Base-by-base conservation (phyloP, 2,888 invertebrate genomes). In the Luperina nickerlii region DNA sequence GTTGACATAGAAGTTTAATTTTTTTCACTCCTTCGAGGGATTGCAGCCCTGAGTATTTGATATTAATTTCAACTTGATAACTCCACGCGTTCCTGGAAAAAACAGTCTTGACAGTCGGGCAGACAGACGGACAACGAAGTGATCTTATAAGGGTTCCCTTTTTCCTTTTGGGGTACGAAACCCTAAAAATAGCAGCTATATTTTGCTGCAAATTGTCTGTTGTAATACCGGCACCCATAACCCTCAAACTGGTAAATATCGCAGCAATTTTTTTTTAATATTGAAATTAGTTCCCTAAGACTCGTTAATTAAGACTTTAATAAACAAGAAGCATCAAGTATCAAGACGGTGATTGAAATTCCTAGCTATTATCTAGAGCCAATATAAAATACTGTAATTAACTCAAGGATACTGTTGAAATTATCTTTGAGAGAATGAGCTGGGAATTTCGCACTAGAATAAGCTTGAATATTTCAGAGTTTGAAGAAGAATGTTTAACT, bases 381-480 rank as follows among this genome's bases (percentile, higher is more conserved):
- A 81, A 84, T 87, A 74, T 78, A 63, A 78, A 60, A 80, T 66
- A 76, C 45, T 51, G 72, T 77, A 81, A 82, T 84, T 76, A 83
- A 88, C 84, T 79, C 63, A n/a, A 54, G 11, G 77, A 67, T 72
- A 87, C 68, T 62, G 69, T 84, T 86, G 78, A 76, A 85, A 74
- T 82, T 81, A 84, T 84, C 66, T 76, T 27, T 13, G 45, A 66
- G 42, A 72, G 62, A 87, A 74, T 75, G 70, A 79, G 67, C 69
- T 67, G 32, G 38, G 72, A 66, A 71, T 67, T 79, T 71, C 9
- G 57, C 11, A 63, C 38, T 27, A 60, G 60, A 76, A 76, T 54
- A 45, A 74, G n/a, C 63, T 78, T 45, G 38, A 76, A 82, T 13
- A 48, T 66, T 69, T 32, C 32, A 7, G 15, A 79, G 62, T 67